These are phyloP conservation scores for Phoebastria nigripes DNA, from an alignment of 2,797 vertebrate genomes.

Conservation along the genomic window DNA sequence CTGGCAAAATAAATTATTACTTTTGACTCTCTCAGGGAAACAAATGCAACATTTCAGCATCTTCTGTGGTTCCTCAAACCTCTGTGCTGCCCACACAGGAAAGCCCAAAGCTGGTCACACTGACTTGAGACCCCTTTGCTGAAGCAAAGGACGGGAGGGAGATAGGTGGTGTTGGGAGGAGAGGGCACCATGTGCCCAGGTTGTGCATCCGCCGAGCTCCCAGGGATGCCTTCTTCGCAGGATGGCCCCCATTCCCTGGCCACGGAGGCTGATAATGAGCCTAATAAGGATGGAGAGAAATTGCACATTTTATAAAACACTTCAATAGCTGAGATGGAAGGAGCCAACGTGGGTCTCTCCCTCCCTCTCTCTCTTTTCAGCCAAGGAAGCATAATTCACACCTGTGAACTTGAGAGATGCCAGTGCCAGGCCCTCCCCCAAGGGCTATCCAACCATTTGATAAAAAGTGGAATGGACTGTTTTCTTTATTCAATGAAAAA, in stretches of 20 bases:
- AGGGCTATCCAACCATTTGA: neutral
- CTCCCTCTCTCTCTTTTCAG: neutral
- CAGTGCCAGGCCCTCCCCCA: neutral
- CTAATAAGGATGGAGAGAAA: neutral
- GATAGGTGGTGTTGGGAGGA: neutral
- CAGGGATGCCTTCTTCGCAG: neutral
- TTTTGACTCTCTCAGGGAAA: neutral
- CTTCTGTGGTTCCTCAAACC: neutral
- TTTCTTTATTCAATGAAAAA: neutral
- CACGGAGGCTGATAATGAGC: neutral
- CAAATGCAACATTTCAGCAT: neutral
- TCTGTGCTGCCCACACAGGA: neutral
- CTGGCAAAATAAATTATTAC: neutral
- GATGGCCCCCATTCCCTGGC: neutral
- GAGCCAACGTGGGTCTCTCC: neutral
- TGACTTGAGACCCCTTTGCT: neutral
- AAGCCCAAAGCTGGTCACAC: neutral
- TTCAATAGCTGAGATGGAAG: neutral
- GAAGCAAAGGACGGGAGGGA: neutral
- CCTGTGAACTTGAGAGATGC: neutral
- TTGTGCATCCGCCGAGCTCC: neutral
- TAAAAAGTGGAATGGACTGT: neutral
- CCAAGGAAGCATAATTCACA: neutral
- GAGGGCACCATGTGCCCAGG: accelerated
- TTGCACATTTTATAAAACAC: neutral